Base-by-base conservation (phyloP, 2,888 invertebrate species). In the Notodonta dromedarius region DNA sequence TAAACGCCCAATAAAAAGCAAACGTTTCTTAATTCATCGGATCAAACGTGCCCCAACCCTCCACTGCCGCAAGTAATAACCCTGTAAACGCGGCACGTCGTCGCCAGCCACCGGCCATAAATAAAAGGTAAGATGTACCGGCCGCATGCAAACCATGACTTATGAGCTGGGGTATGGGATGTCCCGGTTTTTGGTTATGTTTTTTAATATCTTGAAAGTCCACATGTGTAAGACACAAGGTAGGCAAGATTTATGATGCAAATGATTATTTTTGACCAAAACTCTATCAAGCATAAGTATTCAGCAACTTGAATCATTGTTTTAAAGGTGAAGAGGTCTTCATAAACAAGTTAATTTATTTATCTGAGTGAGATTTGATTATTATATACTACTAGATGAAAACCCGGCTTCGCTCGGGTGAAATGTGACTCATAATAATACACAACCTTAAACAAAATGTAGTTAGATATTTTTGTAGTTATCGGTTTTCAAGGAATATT, bases 51-150 rank as follows among this genome's bases (percentile, higher is more conserved):
- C 52, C 32, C 52, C 32, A 52, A 52, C 52, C 52, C 52, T 40
- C 40, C 40, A 14, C 40, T 55, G 55, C 53, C 50, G 52, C 50
- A 50, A 50, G 50, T 52, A 52, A 52, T 52, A 55, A 55, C 55
- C 55, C 63, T 59, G 58, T 61, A 44, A 63, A 66, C 59, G 65
- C 65, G 70, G 58, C 70, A 61, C 70, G 85, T 85, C 83, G 71
- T 63, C 64, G 68, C 74, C 83, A 84, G 79, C 66, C 61, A 59
- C 62, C 64, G 62, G 46, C 74, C 66, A 81, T 87, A 87, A 87
- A 87, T 86, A 83, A 81, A 78, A 82, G 83, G 80, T 83, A 77
- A 78, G 81, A 77, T 76, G 76, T 67, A 67, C 65, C 74, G 63
- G 66, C 77, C 74, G 73, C 76, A 75, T 68, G n/a, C 40, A 40